A percentile compares a stretch with the other conserved stretches of the same genome.
Conservation (phyloP, 2,888 invertebrate genomes). For the Caenorhabditis wallacei region DNA sequence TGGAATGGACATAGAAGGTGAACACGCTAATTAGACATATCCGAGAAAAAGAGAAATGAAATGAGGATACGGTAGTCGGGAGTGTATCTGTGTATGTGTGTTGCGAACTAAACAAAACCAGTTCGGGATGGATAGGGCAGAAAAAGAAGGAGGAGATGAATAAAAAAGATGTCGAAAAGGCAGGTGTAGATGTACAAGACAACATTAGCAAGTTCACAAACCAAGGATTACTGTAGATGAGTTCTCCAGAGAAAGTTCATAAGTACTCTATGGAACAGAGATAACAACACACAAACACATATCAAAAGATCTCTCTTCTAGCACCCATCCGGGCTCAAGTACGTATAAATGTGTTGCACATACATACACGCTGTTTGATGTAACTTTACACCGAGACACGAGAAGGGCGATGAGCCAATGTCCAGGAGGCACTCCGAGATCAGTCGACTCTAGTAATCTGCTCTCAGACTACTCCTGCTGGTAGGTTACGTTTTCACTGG, state of each 20-base stretch:
- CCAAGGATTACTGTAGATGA: conserved; percentile 47
- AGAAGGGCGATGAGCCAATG: conserved; percentile 57
- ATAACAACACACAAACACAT: conserved; percentile 25
- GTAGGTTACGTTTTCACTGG: conserved; percentile 41
- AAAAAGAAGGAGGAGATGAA: conserved; percentile 12
- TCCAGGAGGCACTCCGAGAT: conserved; percentile 57
- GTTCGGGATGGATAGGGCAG: conserved; percentile 31
- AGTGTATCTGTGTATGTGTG: conserved; percentile 30
- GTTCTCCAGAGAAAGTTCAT: conserved; percentile 18
- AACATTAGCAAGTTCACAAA: conserved; percentile 58
- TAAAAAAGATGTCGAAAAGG: conserved; percentile 8
- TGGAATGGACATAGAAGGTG: conserved; percentile 50
- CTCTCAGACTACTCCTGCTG: conserved; percentile 20
- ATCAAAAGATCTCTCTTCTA: conserved; percentile 35
- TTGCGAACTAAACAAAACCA: conserved; percentile 56
- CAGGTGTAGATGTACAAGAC: conserved; percentile 45
- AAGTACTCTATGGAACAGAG: conserved; percentile 44
- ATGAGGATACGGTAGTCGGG: conserved; percentile 58
- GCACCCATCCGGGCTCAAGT: conserved; percentile 49
- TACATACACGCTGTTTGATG: conserved; percentile 63
- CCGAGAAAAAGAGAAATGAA: conserved; percentile 28
- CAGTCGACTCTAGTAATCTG: conserved; percentile 59
- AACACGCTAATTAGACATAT: conserved; percentile 61
- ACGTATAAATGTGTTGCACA: conserved; percentile 65
- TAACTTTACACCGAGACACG: conserved; percentile 57